These are phyloP conservation scores for Bugula neritina DNA, from an alignment of 2,888 invertebrate species.

Conservation along the genomic window DNA sequence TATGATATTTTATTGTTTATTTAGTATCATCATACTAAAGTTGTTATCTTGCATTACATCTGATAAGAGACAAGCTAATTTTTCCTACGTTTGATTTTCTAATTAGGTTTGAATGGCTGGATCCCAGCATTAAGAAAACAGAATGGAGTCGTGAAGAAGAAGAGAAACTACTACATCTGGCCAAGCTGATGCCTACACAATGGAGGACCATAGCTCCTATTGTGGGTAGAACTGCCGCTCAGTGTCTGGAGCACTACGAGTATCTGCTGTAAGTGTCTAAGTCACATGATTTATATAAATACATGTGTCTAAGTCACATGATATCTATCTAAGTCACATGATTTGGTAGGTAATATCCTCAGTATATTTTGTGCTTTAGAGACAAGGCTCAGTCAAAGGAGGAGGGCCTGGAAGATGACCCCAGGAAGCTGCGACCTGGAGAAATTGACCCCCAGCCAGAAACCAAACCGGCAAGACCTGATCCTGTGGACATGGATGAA, in stretches of 20 bases:
- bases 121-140: slow-evolving; percentile 98
- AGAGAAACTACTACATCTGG: slow-evolving; percentile 91
- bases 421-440: slow-evolving; percentile 92
- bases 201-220: slow-evolving; percentile 99
- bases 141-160: slow-evolving; percentile 99
- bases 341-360: too few relatives aligned
- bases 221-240: slow-evolving; percentile 95
- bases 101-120: slow-evolving; percentile 84
- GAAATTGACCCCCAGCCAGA: slow-evolving; percentile 99
- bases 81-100: too few relatives aligned
- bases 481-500: slow-evolving; percentile 99
- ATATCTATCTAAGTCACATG: too few relatives aligned
- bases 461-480: slow-evolving; percentile 96
- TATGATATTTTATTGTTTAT: too few relatives aligned
- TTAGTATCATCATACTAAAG: too few relatives aligned
- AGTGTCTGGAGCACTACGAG: slow-evolving; percentile 96
- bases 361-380: too few relatives aligned
- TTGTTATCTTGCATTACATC: too few relatives aligned
- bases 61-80: too few relatives aligned
- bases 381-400: slow-evolving; percentile 57
- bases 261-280: slow-evolving; percentile 78
- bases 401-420: slow-evolving; percentile 65
- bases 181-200: slow-evolving; percentile 98
- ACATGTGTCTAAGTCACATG: too few relatives aligned
- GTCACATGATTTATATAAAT: too few relatives aligned